Base-by-base conservation (phyloP, 1,140 invertebrate genomes). In the Drosophila takahashii region DNA sequence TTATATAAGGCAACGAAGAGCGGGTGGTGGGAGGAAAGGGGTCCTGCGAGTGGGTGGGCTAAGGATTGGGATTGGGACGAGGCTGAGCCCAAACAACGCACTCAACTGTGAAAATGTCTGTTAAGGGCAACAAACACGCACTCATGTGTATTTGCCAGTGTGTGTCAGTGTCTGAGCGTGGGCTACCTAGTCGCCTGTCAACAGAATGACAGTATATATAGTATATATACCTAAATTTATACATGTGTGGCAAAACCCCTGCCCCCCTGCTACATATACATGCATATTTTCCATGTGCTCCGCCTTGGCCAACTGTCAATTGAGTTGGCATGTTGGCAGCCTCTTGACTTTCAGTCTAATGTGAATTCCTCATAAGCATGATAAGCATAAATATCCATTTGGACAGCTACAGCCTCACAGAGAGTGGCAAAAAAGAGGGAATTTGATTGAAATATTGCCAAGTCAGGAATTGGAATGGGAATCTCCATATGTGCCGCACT, bases 41-140 rank as follows among this genome's bases (percentile, higher is more conserved):
- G n/a, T 22, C 22, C 11, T 45, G 22, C 5, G 10, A 13, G 44
- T 42, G 44, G 18, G 11, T 7, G 18, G 44, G n/a, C n/a, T n/a
- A n/a, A n/a, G n/a, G 18, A 8, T 3, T 11, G 10, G 44, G 15
- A 16, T 1, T 7, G 15, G 9, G 51, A 41, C 13, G 71, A 62
- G 44, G 81, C 72, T 81, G 66, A 41, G 78, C 78, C 76, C 77
- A 45, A 87, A 81, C 76, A 87, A 89, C 81, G 80, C 84, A 90
- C 84, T 89, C 84, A 80, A 90, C 84, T 90, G 80, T 89, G 85
- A 89, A 89, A 90, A 89, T 90, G 80, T 90, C 85, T 89, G 84
- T 80, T 84, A 84, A 90, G 80, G 84, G 85, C 69, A 77, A 81
- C 81, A 83, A 70, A 72, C 79, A 77, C 75, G 69, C 76, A 86